Evolutionary conservation across 2,113 vertebrate species (phyloP).

Genomic region (Amblyornis subalaris): DNA sequence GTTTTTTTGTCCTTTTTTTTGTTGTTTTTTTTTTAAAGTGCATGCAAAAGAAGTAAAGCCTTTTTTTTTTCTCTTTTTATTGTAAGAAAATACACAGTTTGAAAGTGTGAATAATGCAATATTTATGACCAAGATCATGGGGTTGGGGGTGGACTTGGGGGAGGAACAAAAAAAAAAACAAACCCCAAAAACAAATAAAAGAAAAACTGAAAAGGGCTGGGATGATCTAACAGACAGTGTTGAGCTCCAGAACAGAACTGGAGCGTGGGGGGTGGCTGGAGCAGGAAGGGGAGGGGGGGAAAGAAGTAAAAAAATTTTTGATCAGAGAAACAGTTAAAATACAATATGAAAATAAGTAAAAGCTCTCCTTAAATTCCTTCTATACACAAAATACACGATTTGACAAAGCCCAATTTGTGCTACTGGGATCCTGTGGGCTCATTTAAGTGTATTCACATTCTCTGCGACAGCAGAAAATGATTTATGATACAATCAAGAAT

Average conservation of each 20-base stretch:
- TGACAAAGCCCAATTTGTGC: slow-evolving; percentile 92
- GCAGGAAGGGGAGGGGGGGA: slow-evolving; percentile 47
- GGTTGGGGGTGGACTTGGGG: slow-evolving; percentile 47
- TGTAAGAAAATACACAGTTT: slow-evolving; percentile 96
- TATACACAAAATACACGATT: slow-evolving; percentile 97
- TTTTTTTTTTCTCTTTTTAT: slow-evolving; percentile 84
- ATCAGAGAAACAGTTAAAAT: slow-evolving; percentile 96
- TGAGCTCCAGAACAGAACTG: slow-evolving; percentile 75
- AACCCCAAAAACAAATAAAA: not conserved
- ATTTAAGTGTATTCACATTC: slow-evolving; percentile 87
- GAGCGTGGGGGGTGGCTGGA: slow-evolving; percentile 48
- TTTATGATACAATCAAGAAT: slow-evolving; percentile 82
- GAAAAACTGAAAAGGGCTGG: slow-evolving; percentile 29
- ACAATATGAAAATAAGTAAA: slow-evolving; percentile 99
- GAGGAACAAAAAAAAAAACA: slow-evolving; percentile 20
- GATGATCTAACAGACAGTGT: slow-evolving; percentile 74
- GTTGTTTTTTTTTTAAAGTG: slow-evolving; percentile 84
- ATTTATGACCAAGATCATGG: slow-evolving; percentile 79
- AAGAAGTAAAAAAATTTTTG: slow-evolving; percentile 82
- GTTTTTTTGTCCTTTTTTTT: not conserved
- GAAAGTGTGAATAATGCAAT: slow-evolving; percentile 88
- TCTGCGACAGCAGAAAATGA: slow-evolving; percentile 89
- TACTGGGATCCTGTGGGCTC: slow-evolving; percentile 86
- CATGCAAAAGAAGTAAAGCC: slow-evolving; percentile 99
- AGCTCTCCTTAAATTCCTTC: slow-evolving; percentile 98